These are phyloP conservation scores for Neopipo cinnamomea DNA, from an alignment of 2,113 vertebrate genomes.

Conservation along the genomic window DNA sequence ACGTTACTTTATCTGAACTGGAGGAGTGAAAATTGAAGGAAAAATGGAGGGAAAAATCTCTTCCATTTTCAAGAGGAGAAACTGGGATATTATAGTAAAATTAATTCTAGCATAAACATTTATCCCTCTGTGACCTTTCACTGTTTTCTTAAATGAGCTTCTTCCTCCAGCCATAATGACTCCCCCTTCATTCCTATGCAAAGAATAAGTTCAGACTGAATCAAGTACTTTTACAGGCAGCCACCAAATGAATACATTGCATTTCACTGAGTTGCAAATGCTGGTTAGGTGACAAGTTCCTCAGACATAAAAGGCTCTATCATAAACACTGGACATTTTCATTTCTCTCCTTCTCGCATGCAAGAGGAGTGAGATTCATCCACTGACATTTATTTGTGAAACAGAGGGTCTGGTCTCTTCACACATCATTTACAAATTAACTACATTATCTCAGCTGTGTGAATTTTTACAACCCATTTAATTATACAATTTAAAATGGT, in stretches of 20 bases:
- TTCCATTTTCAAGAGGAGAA: neutral
- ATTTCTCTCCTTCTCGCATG: neutral
- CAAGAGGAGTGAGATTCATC: neutral
- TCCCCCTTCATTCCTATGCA: neutral
- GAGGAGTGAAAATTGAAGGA: neutral
- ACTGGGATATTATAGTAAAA: neutral
- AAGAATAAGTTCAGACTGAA: slow-evolving; percentile 15
- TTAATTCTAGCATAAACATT: neutral
- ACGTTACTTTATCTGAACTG: neutral
- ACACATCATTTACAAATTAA: neutral
- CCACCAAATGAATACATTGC: neutral
- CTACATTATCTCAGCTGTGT: neutral
- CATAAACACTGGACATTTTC: neutral
- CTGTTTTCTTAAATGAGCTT: slow-evolving; percentile 22
- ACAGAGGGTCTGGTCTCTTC: neutral
- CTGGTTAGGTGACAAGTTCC: slow-evolving; percentile 13
- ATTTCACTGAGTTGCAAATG: slow-evolving; percentile 32
- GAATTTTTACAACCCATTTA: neutral
- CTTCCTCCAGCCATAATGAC: neutral
- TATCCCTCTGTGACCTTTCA: neutral
- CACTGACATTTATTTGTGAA: neutral
- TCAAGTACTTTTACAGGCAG: slow-evolving; percentile 8
- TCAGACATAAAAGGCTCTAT: neutral
- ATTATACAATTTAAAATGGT: neutral
- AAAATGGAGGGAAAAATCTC: neutral